Evolutionary conservation across 1,140 invertebrate species (phyloP).

Genomic region (Odontomachus brunneus): DNA sequence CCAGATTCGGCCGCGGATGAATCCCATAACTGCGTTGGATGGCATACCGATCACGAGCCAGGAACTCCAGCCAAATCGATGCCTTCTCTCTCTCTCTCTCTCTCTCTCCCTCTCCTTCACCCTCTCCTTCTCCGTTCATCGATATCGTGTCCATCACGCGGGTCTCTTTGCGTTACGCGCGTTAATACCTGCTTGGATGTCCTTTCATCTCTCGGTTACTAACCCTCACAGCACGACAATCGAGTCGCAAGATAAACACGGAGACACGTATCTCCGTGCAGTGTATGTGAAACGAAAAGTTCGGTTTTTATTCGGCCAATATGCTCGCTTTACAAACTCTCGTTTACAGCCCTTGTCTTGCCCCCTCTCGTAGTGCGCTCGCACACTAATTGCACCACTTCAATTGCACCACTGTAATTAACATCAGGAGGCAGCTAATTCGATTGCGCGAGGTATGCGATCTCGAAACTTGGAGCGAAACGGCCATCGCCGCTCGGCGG

Average conservation of each 20-base stretch:
- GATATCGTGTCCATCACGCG: neutral
- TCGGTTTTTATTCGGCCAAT: constrained; percentile 23
- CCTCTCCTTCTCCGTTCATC: neutral
- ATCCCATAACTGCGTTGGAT: constrained; percentile 51
- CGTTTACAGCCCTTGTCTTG: too few relatives aligned
- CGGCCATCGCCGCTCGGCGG: too few relatives aligned
- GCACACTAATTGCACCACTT: too few relatives aligned
- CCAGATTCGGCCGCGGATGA: constrained; percentile 54
- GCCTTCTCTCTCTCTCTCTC: neutral
- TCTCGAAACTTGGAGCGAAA: too few relatives aligned
- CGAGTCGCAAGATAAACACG: constrained; percentile 13
- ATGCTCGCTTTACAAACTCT: neutral
- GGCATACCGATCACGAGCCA: constrained; percentile 53
- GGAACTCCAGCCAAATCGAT: constrained; percentile 49
- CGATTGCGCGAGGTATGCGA: too few relatives aligned
- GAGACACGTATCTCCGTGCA: neutral
- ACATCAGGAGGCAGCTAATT: too few relatives aligned
- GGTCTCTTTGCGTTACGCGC: constrained; percentile 19
- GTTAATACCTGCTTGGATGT: constrained; percentile 23
- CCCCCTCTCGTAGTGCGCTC: too few relatives aligned
- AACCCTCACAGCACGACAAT: constrained; percentile 30
- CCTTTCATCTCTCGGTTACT: neutral
- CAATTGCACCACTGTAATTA: too few relatives aligned
- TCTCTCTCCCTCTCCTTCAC: neutral
- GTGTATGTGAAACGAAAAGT: too few relatives aligned